Base-by-base conservation (phyloP, 2,888 invertebrate genomes). In the Bruchidius siliquastri region DNA sequence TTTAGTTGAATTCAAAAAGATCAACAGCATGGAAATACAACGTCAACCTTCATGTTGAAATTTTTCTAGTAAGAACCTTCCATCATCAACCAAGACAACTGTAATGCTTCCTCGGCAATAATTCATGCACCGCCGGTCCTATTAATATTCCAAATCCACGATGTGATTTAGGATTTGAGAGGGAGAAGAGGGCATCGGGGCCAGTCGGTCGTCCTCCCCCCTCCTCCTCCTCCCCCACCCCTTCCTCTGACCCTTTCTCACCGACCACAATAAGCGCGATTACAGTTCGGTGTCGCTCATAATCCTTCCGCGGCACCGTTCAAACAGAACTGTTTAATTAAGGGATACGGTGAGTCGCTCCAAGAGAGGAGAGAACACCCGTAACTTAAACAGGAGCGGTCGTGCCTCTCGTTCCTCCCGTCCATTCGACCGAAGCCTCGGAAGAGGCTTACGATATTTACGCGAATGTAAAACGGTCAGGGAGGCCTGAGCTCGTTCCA, bases 301-400 rank as follows among this genome's bases (percentile, higher is more conserved):
- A 87, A 87, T 87, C 87, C 86, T 85, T 85, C 85, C 49, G 49
- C 49, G 13, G 49, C 49, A 49, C 49, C 85, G 86, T 86, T 86
- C 87, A 87, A 87, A 87, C 86, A 87, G 85, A 83, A 85, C 86
- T 86, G 86, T 87, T 87, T 87, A 87, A 87, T 87, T 87, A 87
- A 87, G 85, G 86, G 86, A 86, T 86, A 84, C 84, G 84, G 49
- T 49, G 49, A 49, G 49, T 49, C 18, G 49, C 49, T 49, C 8
- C 8, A 8, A 8, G 18, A 18, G 6, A 13, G 49, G 49, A 49
- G 49, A 13, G 8, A 18, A 3, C 13, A 49, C 84, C 85, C 83
- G 85, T 84, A 87, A 87, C 86, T 87, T 86, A 87, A 86, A 87
- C 86, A 86, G 84, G 86, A 86, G 86, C 86, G 86, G 86, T 86